phyloP scores from a whole-genome alignment of 2,797 vertebrate genomes.

The Petrocephalus sullivani region DNA sequence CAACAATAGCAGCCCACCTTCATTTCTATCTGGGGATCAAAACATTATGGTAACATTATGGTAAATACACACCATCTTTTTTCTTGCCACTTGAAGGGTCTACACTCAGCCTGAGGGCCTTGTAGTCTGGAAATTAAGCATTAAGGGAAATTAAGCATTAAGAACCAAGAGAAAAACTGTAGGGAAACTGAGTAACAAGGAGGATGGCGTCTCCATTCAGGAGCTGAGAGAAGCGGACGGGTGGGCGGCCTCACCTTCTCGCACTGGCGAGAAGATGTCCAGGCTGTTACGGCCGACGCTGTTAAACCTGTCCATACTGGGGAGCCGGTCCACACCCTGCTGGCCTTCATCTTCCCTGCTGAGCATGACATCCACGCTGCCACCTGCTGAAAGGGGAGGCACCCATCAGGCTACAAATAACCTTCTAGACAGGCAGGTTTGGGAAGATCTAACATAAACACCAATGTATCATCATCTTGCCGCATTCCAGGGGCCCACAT shows the following conservation, averaged over 20 bases:
- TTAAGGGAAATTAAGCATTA: background rate
- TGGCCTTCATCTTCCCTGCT: conserved; percentile 74
- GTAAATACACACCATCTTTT: conserved; percentile 69
- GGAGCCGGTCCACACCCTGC: conserved; percentile 48
- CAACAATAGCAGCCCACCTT: background rate
- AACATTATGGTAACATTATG: too few relatives aligned
- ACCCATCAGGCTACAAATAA: background rate
- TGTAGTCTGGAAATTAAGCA: conserved; percentile 56
- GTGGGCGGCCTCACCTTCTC: conserved; percentile 51
- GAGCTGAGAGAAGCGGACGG: background rate
- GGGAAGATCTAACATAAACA: background rate
- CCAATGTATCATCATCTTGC: background rate
- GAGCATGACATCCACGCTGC: conserved; percentile 59
- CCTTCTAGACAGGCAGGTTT: background rate
- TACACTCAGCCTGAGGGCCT: conserved; percentile 52
- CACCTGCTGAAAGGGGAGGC: conserved; percentile 27
- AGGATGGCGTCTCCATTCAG: background rate
- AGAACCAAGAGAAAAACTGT: background rate
- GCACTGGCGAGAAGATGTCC: conserved; percentile 85
- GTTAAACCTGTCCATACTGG: conserved; percentile 57
- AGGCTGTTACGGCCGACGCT: conserved; percentile 74
- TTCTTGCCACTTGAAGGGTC: conserved; percentile 53
- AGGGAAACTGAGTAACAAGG: background rate
- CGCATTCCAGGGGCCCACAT: background rate
- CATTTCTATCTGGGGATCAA: background rate